Base-by-base conservation (phyloP, 2,888 invertebrate species). In the Panzeria rudis region DNA sequence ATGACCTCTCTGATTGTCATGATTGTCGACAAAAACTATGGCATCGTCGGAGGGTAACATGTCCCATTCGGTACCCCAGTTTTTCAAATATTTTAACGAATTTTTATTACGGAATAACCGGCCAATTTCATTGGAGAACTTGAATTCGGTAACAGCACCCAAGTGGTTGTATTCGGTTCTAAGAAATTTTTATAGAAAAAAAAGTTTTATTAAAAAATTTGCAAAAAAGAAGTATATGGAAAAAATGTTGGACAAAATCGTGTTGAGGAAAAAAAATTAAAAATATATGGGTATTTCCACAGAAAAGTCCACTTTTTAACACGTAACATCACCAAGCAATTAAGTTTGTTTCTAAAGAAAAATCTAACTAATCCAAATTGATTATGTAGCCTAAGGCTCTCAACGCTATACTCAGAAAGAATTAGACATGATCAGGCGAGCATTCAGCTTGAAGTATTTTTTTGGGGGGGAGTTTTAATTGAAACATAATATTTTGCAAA, bases 1-100 rank as follows among this genome's bases (percentile, higher is more conserved):
- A 86, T 95, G 95, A 89, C 97, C 95, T 89, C 98, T 94, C 91
- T 97, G 97, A 90, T 96, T 96, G 91, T 98, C 97, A 89, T 98
- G 98, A 92, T 98, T 98, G 89, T 97, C 97, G 52, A 97, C 94
- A 90, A 97, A 97, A 4, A 95, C 94, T 0, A 97, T 89, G 2
- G 96, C 94, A 84, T 94, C 5, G 87, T 89, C 0, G 93, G 93
- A 66, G 15, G 94, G 93, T 0, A 95, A 88, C 44, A 96, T 93
- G 29, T 93, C 94, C 96, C 96, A 96, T 9, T 89, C 92, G 0
- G 94, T 91, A 13, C 95, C 95, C 93, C 94, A 96, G 89, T 93
- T 95, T 0, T 87, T 85, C 5, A 96, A 91, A 93, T 94, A 95
- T 86, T 94, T 94, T 1, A 96, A 91, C 25, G 94, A 92, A 87